These are phyloP conservation scores for Aurelia aurita DNA, from an alignment of 30 jellyfish, hydroid and myxozoan genomes.

Conservation along the genomic window DNA sequence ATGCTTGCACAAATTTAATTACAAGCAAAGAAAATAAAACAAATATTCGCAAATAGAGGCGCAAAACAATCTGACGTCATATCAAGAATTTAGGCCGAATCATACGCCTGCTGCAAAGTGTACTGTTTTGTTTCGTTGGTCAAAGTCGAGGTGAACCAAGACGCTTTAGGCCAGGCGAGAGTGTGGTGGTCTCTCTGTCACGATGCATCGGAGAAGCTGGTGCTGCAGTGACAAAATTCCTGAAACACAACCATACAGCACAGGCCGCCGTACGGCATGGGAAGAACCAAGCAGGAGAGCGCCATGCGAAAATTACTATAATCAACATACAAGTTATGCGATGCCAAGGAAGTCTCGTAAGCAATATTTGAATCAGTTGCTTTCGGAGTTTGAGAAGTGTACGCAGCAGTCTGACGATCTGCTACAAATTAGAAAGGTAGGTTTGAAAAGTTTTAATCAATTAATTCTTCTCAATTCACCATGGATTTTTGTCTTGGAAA, in stretches of 20 bases:
- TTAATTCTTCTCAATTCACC: too few relatives aligned
- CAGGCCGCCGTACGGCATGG: neutral
- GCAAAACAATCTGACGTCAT: neutral
- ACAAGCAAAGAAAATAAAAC: too few relatives aligned
- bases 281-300: neutral
- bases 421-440: conserved; percentile 48
- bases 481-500: too few relatives aligned
- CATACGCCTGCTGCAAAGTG: too few relatives aligned
- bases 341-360: conserved; percentile 45
- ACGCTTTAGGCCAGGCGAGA: neutral
- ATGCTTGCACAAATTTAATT: too few relatives aligned
- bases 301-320: neutral
- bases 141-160: too few relatives aligned
- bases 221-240: neutral
- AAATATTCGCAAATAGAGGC: too few relatives aligned
- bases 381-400: conserved; percentile 82
- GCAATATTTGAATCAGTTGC: conserved; percentile 54
- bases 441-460: neutral
- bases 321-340: neutral
- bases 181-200: neutral
- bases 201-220: neutral
- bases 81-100: neutral
- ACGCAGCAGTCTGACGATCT: conserved; percentile 71
- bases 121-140: too few relatives aligned
- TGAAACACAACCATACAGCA: neutral